phyloP scores from a whole-genome alignment of 2,888 invertebrate species.

The Aporophyla nigra region DNA sequence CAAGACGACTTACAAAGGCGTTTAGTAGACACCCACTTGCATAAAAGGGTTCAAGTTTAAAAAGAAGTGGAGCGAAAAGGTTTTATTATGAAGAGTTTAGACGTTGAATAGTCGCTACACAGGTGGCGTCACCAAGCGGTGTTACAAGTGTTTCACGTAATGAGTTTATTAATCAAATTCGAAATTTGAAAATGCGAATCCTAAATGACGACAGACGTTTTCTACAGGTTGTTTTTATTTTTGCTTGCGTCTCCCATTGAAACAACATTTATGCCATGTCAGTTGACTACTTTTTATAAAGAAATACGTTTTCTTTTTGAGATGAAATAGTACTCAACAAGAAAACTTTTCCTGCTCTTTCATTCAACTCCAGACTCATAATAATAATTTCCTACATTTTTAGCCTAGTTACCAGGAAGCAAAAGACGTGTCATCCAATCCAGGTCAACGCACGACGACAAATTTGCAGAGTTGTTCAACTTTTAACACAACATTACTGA shows the following conservation, averaged over 20 bases:
- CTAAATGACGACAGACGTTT: background rate
- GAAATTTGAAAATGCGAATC: background rate
- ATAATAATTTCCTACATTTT: constrained; percentile 51
- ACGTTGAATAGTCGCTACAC: constrained; percentile 6
- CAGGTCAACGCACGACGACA: constrained; percentile 64
- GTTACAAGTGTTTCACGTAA: background rate
- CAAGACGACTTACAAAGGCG: constrained; percentile 44
- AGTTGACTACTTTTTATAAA: background rate
- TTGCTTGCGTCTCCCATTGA: too few relatives aligned
- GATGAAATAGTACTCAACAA: background rate
- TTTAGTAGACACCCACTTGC: constrained; percentile 10
- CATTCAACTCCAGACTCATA: constrained; percentile 26
- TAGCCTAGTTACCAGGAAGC: constrained; percentile 58
- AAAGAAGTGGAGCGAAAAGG: constrained; percentile 47
- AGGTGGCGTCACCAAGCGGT: constrained; percentile 6
- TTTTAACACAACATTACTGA: constrained; percentile 55
- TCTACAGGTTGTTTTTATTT: background rate
- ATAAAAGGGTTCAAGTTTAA: constrained; percentile 21
- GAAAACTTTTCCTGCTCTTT: constrained; percentile 3
- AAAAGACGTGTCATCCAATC: constrained; percentile 49
- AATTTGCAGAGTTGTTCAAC: constrained; percentile 60
- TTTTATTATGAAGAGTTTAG: constrained; percentile 21
- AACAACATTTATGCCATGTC: too few relatives aligned
- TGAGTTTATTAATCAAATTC: background rate
- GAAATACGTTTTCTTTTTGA: background rate